Conservation (phyloP, 1,140 invertebrate genomes). For the Anastrepha obliqua region DNA sequence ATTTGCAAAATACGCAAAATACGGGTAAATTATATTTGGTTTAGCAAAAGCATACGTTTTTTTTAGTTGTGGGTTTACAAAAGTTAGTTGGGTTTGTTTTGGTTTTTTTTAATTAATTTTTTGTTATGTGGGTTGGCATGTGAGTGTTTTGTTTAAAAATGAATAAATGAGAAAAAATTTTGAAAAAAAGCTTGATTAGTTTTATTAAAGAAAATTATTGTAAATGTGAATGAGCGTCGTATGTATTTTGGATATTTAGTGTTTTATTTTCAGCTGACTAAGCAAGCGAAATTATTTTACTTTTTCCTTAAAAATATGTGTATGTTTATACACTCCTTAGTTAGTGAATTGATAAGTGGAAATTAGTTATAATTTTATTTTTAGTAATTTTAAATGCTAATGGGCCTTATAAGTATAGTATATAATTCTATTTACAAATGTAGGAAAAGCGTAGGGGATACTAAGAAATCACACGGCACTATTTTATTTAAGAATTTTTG, state of each 20-base stretch:
- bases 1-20: conserved; percentile 56
- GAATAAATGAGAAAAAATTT: conserved; percentile 52
- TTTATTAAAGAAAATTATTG: neutral
- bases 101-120: conserved; percentile 58
- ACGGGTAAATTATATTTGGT: conserved; percentile 53
- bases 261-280: neutral
- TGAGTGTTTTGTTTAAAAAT: conserved; percentile 43
- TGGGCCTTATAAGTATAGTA: neutral
- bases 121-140: conserved; percentile 13
- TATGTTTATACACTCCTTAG: no score
- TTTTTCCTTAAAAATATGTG: no score
- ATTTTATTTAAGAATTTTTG: no score
- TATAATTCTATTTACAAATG: neutral
- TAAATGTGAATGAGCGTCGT: conserved; percentile 6
- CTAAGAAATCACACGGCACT: no score
- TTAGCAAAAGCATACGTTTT: conserved; percentile 53
- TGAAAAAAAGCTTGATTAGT: conserved; percentile 48
- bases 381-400: no score
- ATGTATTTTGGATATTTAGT: no score
- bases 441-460: neutral
- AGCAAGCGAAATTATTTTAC: neutral
- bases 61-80: conserved; percentile 54
- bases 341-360: neutral
- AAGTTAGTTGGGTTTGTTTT: conserved; percentile 53
- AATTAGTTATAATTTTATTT: no score